Evolutionary conservation across 2,797 vertebrate species (phyloP).

Genomic region (Prionace glauca): DNA sequence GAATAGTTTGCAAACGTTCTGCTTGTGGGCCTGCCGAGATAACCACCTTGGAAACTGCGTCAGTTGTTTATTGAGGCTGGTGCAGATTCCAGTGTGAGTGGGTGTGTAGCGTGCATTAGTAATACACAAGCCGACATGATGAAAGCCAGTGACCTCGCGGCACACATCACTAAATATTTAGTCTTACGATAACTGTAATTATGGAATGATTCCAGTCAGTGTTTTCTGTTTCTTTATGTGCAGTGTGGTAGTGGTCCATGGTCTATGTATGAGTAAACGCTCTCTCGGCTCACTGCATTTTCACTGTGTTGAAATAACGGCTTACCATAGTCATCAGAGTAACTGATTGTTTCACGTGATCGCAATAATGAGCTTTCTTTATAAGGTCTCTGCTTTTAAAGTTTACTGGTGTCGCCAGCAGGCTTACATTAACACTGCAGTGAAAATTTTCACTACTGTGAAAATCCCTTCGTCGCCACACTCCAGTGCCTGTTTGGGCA

Average conservation of each 20-base stretch:
- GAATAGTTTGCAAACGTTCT: not conserved
- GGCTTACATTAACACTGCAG: too few species aligned
- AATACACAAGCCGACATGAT: not conserved
- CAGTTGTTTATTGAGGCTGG: slow-evolving; percentile 28
- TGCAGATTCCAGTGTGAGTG: slow-evolving; percentile 34
- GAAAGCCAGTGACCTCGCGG: slow-evolving; percentile 2
- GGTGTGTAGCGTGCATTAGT: slow-evolving; percentile 32
- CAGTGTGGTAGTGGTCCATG: not conserved
- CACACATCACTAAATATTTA: slow-evolving; percentile 31
- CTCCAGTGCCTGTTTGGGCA: too few species aligned
- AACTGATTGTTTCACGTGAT: not conserved
- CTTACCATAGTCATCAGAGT: not conserved
- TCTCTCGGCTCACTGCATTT: not conserved
- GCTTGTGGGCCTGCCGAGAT: not conserved
- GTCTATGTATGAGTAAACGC: not conserved
- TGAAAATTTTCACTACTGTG: too few species aligned
- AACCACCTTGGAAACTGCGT: slow-evolving; percentile 16
- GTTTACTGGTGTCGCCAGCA: too few species aligned
- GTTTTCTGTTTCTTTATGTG: not conserved
- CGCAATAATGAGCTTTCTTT: too few species aligned
- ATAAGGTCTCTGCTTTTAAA: too few species aligned
- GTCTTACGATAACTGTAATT: not conserved
- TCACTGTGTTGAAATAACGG: slow-evolving; percentile 6
- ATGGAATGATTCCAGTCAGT: not conserved
- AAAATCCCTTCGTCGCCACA: too few species aligned